Evolutionary conservation across 1,140 invertebrate genomes (phyloP).

Genomic region (Choristoneura fumiferana): DNA sequence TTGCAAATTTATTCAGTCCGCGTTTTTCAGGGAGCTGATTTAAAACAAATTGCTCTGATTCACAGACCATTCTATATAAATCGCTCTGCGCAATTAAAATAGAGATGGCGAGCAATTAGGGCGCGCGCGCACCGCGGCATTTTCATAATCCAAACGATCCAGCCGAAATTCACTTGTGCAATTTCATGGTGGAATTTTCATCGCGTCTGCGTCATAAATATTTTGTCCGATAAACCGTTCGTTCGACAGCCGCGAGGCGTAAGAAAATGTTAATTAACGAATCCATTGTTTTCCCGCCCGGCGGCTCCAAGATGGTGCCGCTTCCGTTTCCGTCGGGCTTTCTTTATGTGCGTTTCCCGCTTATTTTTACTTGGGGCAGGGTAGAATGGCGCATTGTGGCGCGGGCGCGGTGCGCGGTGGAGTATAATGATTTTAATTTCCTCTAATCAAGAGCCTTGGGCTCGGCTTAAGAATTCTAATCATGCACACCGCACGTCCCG

Average conservation of each 20-base stretch:
- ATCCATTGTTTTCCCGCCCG: constrained; percentile 79
- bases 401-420: constrained; percentile 50
- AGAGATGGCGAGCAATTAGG: neutral
- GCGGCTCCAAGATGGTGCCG: constrained; percentile 77
- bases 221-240: constrained; percentile 79
- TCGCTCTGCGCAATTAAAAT: neutral
- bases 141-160: constrained; percentile 21
- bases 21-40: constrained; percentile 18
- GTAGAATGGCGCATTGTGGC: too few species aligned
- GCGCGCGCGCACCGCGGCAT: too few species aligned
- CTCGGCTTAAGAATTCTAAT: constrained; percentile 77
- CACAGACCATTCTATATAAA: constrained; percentile 14
- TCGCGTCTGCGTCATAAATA: constrained; percentile 73
- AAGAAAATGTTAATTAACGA: constrained; percentile 80
- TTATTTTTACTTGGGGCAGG: constrained; percentile 74
- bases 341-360: constrained; percentile 76
- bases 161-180: constrained; percentile 50
- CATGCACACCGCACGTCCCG: constrained; percentile 61
- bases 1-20: constrained; percentile 18
- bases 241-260: constrained; percentile 78
- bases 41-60: constrained; percentile 14
- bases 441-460: constrained; percentile 77
- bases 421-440: constrained; percentile 78
- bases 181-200: constrained; percentile 68
- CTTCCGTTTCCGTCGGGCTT: constrained; percentile 75